Conservation (phyloP, 92 coral and sea anemone species). For the Plumapathes pennacea region DNA sequence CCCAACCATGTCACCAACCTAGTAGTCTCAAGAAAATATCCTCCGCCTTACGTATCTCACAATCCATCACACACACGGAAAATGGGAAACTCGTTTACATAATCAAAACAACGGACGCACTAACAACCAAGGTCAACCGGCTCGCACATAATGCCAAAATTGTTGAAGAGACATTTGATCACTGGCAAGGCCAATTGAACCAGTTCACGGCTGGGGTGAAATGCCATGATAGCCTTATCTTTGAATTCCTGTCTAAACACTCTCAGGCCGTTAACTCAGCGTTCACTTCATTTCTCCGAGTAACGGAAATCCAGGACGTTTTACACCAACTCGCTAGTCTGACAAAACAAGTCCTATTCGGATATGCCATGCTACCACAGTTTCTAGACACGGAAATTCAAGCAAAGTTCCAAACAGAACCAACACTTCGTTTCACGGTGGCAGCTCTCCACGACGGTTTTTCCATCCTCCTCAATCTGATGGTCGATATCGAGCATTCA, state of each 20-base stretch:
- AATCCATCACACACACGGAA: background rate
- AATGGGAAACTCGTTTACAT: constrained; percentile 11
- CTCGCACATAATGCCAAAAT: background rate
- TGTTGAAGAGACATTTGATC: constrained; percentile 5
- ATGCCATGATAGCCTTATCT: constrained; percentile 5
- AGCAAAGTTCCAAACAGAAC: background rate
- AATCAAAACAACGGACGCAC: constrained; percentile 1
- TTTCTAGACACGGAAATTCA: constrained; percentile 19
- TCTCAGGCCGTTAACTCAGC: constrained; percentile 26
- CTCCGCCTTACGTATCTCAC: constrained; percentile 4
- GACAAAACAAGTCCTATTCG: constrained; percentile 10
- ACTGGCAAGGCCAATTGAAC: constrained; percentile 1
- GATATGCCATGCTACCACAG: constrained; percentile 12
- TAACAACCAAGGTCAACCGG: constrained; percentile 14
- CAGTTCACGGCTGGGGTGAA: background rate
- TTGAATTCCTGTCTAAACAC: constrained; percentile 24
- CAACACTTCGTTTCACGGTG: constrained; percentile 5
- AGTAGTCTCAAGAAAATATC: constrained; percentile 11
- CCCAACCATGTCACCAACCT: constrained; percentile 19
- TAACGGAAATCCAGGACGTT: constrained; percentile 27
- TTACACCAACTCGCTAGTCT: constrained; percentile 21
- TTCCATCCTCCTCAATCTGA: too few relatives aligned
- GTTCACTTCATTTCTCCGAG: constrained; percentile 8
- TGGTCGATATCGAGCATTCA: too few relatives aligned
- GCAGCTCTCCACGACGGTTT: too few relatives aligned